Evolutionary conservation across 2,888 invertebrate genomes (phyloP).

Genomic region (Drosophila longiperda): DNA sequence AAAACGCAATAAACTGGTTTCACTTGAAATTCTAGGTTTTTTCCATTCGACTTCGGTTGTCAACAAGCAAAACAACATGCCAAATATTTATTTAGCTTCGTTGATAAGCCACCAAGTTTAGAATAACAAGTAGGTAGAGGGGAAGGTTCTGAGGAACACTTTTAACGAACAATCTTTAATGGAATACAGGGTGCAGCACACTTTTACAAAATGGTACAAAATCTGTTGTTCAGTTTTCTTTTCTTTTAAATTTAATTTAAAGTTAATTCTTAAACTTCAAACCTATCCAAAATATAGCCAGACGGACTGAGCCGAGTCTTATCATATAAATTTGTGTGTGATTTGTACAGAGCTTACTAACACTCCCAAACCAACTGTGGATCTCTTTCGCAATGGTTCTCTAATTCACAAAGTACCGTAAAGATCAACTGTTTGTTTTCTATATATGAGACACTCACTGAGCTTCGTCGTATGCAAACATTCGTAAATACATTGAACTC

Average conservation of each 20-base stretch:
- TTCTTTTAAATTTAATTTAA: not conserved
- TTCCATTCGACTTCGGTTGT: conserved; percentile 33
- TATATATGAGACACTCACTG: conserved; percentile 20
- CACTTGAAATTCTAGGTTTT: conserved; percentile 33
- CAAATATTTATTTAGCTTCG: not conserved
- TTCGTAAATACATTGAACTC: conserved; percentile 11
- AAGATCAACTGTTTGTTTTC: not conserved
- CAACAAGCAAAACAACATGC: conserved; percentile 15
- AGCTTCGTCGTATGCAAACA: conserved; percentile 3
- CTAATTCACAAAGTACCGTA: conserved; percentile 13
- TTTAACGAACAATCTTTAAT: not conserved
- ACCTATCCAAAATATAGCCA: not conserved
- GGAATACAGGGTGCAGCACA: conserved; percentile 12
- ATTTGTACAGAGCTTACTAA: conserved; percentile 27
- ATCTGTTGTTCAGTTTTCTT: not conserved
- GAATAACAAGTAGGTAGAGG: not conserved
- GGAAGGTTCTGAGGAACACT: not conserved
- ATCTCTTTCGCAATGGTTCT: conserved; percentile 37
- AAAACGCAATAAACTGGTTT: conserved; percentile 18
- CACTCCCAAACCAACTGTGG: conserved; percentile 13
- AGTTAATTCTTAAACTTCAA: not conserved
- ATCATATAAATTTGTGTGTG: conserved; percentile 3
- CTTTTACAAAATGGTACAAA: not conserved
- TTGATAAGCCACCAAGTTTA: conserved; percentile 19
- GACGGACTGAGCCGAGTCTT: not conserved